Percentiles rank a stretch among this genome's conserved stretches.
These are phyloP conservation scores for Tortricodes alternella DNA, from an alignment of 2,888 invertebrate genomes.

Conservation along the genomic window DNA sequence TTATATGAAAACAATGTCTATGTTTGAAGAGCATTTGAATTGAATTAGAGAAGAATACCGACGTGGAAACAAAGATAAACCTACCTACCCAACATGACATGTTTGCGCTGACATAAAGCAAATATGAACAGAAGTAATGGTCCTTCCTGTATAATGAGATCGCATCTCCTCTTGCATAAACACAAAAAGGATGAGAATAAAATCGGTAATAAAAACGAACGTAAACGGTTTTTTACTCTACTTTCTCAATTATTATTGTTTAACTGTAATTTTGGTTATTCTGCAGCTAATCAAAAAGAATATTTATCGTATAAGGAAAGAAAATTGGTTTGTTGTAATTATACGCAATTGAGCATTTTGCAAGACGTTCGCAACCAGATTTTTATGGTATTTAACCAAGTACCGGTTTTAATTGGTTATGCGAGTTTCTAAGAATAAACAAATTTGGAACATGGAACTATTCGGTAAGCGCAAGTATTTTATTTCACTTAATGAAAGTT, in stretches of 20 bases:
- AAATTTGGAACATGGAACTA: background rate
- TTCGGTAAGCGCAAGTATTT: too few relatives aligned
- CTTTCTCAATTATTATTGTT: background rate
- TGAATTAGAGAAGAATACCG: constrained; percentile 13
- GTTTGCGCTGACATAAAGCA: constrained; percentile 22
- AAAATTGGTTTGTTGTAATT: constrained; percentile 24
- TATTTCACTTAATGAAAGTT: too few relatives aligned
- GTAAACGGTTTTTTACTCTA: background rate
- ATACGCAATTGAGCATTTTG: constrained; percentile 13
- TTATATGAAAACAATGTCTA: too few relatives aligned
- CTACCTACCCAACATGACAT: constrained; percentile 5
- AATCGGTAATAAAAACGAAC: constrained; percentile 16
- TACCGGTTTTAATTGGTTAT: constrained; percentile 20
- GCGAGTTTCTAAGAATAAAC: constrained; percentile 6
- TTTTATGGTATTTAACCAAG: constrained; percentile 11
- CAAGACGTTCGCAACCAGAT: constrained; percentile 1
- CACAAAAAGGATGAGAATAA: constrained; percentile 9
- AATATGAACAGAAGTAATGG: constrained; percentile 27
- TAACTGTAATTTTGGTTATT: background rate
- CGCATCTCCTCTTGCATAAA: constrained; percentile 10
- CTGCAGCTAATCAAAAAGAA: constrained; percentile 18
- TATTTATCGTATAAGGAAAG: constrained; percentile 23
- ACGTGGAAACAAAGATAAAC: constrained; percentile 13
- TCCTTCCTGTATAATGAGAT: constrained; percentile 25
- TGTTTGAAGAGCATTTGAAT: constrained; percentile 9